A percentile compares a stretch with the other conserved stretches of the same genome.
phyloP scores from a whole-genome alignment of 1,140 invertebrate species.

The Macrocentrus cingulum region DNA sequence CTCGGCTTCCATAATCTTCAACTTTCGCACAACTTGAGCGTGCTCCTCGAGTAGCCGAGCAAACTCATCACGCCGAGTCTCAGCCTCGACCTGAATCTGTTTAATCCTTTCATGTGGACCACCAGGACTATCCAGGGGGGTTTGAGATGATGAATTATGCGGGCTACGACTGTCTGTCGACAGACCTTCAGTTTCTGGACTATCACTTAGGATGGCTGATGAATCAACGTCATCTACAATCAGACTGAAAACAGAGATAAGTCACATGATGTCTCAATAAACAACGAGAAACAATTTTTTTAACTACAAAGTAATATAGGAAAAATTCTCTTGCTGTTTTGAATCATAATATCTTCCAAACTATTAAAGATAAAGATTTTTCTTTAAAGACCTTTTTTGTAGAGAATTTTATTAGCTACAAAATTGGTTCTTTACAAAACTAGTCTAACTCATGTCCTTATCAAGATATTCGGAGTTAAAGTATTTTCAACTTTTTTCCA shows the following conservation, averaged over 20 bases:
- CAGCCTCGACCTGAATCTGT: constrained; percentile 54
- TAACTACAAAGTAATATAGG: too few relatives aligned
- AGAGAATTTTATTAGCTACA: too few relatives aligned
- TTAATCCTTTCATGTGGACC: constrained; percentile 44
- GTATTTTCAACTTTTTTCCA: too few relatives aligned
- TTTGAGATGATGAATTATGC: constrained; percentile 38
- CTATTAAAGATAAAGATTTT: too few relatives aligned
- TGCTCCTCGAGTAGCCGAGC: constrained; percentile 58
- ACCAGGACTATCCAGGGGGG: constrained; percentile 42
- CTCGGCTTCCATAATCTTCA: constrained; percentile 54
- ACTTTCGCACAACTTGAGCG: constrained; percentile 53
- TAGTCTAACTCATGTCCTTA: too few relatives aligned
- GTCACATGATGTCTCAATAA: too few relatives aligned
- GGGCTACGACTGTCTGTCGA: constrained; percentile 37
- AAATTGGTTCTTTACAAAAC: too few relatives aligned
- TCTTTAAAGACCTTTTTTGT: too few relatives aligned
- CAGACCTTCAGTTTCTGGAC: constrained; percentile 34
- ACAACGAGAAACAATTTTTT: too few relatives aligned
- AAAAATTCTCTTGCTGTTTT: too few relatives aligned
- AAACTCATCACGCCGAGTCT: constrained; percentile 56
- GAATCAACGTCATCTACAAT: constrained; percentile 48
- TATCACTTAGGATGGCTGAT: constrained; percentile 38
- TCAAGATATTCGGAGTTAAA: too few relatives aligned
- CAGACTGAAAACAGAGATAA: constrained; percentile 30
- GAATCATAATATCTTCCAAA: too few relatives aligned